These are phyloP conservation scores for Polydrusus cervinus DNA, from an alignment of 2,888 invertebrate species.

Conservation along the genomic window DNA sequence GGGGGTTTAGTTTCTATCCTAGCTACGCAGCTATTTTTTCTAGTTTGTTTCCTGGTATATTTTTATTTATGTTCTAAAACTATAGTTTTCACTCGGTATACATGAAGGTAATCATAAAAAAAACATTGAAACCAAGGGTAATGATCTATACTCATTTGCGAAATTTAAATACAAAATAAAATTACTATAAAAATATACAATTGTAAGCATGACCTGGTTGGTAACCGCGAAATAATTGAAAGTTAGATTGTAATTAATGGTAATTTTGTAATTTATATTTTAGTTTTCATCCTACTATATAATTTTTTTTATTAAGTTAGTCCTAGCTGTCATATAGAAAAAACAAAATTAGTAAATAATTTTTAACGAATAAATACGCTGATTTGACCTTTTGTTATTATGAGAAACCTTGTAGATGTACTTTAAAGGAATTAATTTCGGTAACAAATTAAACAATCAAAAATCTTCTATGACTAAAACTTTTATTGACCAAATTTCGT, in stretches of 20 bases:
- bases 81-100: no score
- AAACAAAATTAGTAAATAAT: neutral
- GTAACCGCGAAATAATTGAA: conserved; percentile 3
- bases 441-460: no score
- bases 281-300: neutral
- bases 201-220: conserved; percentile 12
- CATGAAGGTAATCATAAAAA: neutral
- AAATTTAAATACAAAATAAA: conserved; percentile 22
- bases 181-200: conserved; percentile 14
- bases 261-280: conserved; percentile 16
- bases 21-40: no score
- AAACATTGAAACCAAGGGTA: conserved; percentile 16
- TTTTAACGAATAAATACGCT: conserved; percentile 1
- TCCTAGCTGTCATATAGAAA: neutral
- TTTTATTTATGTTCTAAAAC: no score
- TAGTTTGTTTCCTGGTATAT: no score
- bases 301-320: neutral
- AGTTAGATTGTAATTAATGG: conserved; percentile 9
- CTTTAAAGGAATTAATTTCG: neutral
- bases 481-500: no score
- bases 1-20: no score
- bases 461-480: no score
- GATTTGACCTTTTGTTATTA: neutral
- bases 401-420: neutral
- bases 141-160: conserved; percentile 16